phyloP scores from a whole-genome alignment of 2,888 invertebrate genomes.

The Ceramica pisi region DNA sequence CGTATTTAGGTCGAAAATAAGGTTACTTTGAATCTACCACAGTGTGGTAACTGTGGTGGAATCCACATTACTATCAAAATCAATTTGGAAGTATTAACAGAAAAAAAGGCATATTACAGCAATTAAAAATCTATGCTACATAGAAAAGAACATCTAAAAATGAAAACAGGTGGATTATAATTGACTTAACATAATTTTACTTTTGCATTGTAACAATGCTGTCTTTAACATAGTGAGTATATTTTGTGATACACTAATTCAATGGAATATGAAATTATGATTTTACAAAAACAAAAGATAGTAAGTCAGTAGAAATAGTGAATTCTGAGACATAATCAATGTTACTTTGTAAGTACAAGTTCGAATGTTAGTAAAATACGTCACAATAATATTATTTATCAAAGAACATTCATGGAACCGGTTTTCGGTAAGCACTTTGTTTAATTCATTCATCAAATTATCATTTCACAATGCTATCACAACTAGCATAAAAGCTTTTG shows the following conservation, averaged over 20 bases:
- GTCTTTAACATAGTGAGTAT: background rate
- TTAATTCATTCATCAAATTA: background rate
- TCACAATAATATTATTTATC: background rate
- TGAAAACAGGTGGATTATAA: slow-evolving; percentile 36
- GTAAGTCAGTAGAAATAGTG: slow-evolving; percentile 5
- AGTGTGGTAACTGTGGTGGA: no score
- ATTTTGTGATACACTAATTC: slow-evolving; percentile 11
- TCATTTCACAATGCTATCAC: background rate
- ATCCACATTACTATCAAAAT: background rate
- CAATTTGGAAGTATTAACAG: background rate
- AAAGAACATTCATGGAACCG: background rate
- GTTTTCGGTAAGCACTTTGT: background rate
- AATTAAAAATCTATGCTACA: slow-evolving; percentile 2
- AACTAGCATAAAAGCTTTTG: background rate
- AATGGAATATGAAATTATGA: slow-evolving; percentile 28
- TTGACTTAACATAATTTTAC: slow-evolving; percentile 30
- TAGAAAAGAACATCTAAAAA: slow-evolving; percentile 30
- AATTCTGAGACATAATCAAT: background rate
- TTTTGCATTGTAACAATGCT: slow-evolving; percentile 20
- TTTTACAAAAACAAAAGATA: slow-evolving; percentile 9
- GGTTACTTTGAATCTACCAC: background rate
- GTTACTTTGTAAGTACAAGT: background rate
- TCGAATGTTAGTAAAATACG: background rate
- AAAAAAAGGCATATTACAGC: background rate
- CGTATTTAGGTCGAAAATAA: no score